Percentiles rank a stretch among this genome's conserved stretches.
phyloP scores from a whole-genome alignment of 2,888 invertebrate genomes.

The Asteroscopus sphinx region DNA sequence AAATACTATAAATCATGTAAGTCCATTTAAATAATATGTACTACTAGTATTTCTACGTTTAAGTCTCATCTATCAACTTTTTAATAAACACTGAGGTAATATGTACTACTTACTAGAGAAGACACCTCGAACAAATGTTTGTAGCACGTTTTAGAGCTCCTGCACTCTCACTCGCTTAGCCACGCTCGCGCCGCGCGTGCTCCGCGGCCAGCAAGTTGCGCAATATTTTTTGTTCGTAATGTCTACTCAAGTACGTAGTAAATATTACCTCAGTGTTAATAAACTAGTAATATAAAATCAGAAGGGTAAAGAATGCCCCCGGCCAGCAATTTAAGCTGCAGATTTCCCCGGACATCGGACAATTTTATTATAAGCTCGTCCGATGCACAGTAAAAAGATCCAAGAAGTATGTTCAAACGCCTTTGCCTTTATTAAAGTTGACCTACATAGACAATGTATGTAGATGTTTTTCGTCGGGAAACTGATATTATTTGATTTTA shows the following conservation, averaged over 20 bases:
- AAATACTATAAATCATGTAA: neutral
- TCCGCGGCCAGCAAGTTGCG: too few species aligned
- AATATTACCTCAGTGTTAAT: conserved; percentile 37
- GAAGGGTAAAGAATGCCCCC: conserved; percentile 31
- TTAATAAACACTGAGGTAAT: too few species aligned
- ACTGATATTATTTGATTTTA: conserved; percentile 20
- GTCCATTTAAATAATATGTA: too few species aligned
- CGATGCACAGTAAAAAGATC: conserved; percentile 37
- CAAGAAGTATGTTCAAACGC: conserved; percentile 40
- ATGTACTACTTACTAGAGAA: too few species aligned
- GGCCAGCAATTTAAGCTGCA: conserved; percentile 54
- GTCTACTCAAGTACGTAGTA: too few species aligned
- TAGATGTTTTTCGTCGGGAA: conserved; percentile 23
- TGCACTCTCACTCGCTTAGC: too few species aligned
- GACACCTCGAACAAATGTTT: too few species aligned
- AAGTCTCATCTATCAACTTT: conserved; percentile 20
- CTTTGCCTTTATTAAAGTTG: conserved; percentile 49
- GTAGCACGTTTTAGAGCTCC: too few species aligned
- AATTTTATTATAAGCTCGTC: conserved; percentile 53
- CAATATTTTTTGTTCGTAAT: too few species aligned
- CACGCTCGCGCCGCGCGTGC: too few species aligned
- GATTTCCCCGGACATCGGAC: conserved; percentile 55
- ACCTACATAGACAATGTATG: conserved; percentile 34
- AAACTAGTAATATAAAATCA: conserved; percentile 15
- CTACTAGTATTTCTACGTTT: too few species aligned